Conservation (phyloP, 2,888 invertebrate genomes). For the Eupithecia subumbrata region DNA sequence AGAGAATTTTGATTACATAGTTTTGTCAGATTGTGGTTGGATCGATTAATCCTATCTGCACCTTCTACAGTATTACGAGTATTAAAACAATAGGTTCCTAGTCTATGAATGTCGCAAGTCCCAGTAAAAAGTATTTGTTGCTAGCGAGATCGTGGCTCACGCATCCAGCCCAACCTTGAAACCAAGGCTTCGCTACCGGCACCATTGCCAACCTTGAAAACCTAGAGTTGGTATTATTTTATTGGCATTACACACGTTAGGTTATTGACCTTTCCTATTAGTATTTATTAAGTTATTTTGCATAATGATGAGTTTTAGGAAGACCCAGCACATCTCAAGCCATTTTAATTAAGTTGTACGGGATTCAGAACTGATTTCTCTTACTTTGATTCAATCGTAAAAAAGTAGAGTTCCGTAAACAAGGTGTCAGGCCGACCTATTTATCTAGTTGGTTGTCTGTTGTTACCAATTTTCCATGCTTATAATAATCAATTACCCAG, state of each 20-base stretch:
- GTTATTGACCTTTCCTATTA: conserved; percentile 37
- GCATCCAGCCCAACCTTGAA: conserved; percentile 35
- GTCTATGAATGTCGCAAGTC: background rate
- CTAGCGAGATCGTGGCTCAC: conserved; percentile 27
- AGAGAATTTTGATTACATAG: background rate
- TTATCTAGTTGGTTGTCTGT: background rate
- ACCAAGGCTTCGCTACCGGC: conserved; percentile 21
- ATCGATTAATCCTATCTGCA: background rate
- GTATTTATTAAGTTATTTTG: conserved; percentile 12
- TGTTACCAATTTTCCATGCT: background rate
- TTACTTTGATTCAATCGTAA: background rate
- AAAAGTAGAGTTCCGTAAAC: background rate
- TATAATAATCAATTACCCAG: background rate
- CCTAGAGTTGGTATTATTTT: conserved; percentile 15
- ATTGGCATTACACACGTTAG: conserved; percentile 27
- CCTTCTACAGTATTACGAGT: background rate
- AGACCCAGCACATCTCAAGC: background rate
- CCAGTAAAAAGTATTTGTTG: background rate
- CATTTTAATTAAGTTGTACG: background rate
- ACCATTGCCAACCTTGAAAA: conserved; percentile 37
- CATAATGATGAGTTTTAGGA: background rate
- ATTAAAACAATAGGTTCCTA: background rate
- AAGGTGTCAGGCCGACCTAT: background rate
- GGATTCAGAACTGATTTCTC: background rate
- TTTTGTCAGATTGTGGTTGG: background rate